Evolutionary conservation across 1,140 invertebrate species (phyloP).

Genomic region (Drosophila lacertosa): DNA sequence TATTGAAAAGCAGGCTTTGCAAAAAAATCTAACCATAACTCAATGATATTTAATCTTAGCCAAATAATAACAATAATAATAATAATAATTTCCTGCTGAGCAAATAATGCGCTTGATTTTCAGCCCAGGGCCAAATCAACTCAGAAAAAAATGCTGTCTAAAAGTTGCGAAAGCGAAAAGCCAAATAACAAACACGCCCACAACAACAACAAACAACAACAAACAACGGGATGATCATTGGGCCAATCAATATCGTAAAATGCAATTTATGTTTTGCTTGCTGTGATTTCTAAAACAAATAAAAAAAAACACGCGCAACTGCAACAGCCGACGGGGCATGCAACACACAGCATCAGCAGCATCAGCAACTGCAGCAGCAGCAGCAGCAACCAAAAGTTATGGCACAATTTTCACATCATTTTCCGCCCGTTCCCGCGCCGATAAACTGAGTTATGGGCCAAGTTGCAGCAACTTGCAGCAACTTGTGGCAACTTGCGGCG

Average conservation of each 20-base stretch:
- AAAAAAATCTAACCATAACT: constrained; percentile 56
- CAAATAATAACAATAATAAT: constrained; percentile 50
- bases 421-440: constrained; percentile 47
- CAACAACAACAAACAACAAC: constrained; percentile 28
- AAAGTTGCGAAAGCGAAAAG: constrained; percentile 45
- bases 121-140: constrained; percentile 36
- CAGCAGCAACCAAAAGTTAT: constrained; percentile 72
- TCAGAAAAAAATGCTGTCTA: constrained; percentile 9
- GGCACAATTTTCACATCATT: constrained; percentile 84
- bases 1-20: constrained; percentile 25
- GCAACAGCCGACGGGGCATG: constrained; percentile 30
- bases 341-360: constrained; percentile 50
- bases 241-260: constrained; percentile 82
- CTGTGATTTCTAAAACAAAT: constrained; percentile 81
- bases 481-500: constrained; percentile 21
- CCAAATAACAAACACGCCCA: constrained; percentile 63
- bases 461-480: constrained; percentile 27
- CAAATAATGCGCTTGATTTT: constrained; percentile 53
- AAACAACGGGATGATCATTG: constrained; percentile 42
- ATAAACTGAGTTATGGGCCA: constrained; percentile 67
- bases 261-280: constrained; percentile 83
- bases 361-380: constrained; percentile 22
- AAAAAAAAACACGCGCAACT: constrained; percentile 50
- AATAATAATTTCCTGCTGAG: constrained; percentile 75
- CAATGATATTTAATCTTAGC: constrained; percentile 68